These are phyloP conservation scores for Acanthopleura granulata DNA, from an alignment of 2,888 invertebrate species.

Conservation along the genomic window DNA sequence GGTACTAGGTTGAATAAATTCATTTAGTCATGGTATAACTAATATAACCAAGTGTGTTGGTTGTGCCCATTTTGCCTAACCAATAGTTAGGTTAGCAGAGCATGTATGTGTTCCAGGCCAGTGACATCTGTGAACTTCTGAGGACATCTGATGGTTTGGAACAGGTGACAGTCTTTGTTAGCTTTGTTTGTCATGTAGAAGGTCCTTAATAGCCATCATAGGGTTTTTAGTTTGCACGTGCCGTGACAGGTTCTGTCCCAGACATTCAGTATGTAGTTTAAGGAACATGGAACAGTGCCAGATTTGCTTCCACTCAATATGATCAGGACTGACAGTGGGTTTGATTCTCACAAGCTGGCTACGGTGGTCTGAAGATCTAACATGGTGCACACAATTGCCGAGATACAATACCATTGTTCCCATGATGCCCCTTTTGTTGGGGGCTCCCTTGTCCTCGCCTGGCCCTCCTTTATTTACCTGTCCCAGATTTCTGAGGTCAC, in stretches of 20 bases:
- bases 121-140: no score
- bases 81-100: no score
- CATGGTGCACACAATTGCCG: neutral
- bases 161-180: no score
- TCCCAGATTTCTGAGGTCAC: conserved; percentile 5
- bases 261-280: neutral
- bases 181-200: no score
- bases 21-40: no score
- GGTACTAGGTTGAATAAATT: no score
- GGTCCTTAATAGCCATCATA: no score
- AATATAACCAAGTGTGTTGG: no score
- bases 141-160: no score
- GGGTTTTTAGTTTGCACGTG: neutral
- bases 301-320: neutral
- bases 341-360: neutral
- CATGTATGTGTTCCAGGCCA: no score
- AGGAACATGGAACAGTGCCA: neutral
- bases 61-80: no score
- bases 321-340: neutral
- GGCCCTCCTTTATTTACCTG: neutral
- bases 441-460: neutral
- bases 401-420: conserved; percentile 5
- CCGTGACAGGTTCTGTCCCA: neutral
- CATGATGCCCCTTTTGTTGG: neutral
- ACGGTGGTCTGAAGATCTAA: neutral